Base-by-base conservation (phyloP, 2,113 vertebrate species). In the Nerophis lumbriciformis region DNA sequence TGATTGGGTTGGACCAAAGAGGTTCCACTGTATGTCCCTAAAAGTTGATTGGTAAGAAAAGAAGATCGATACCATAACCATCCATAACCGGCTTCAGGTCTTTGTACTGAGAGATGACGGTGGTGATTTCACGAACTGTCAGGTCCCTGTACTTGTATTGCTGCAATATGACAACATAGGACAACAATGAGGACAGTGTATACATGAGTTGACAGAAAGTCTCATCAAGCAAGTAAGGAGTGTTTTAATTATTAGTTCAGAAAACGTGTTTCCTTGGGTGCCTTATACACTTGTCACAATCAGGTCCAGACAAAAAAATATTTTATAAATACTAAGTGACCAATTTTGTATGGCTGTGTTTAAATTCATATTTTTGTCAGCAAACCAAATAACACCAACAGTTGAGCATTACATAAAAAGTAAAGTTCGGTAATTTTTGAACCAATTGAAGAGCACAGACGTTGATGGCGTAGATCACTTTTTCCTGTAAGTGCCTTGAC, bases 141-240 rank as follows among this genome's bases (percentile, higher is more conserved):
- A 99, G 78, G 80, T 99, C 97, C 90, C 93, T 94, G 70, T 99
- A 98, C 79, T 98, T 98, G 83, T 99, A 99, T 94, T 98, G 90
- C 87, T 94, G 82, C 76, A 85, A 3, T 83, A 87, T 65, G 77
- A 72, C 16, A 69, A 78, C 5, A 47, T 48, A 48, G 19, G 36
- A 16, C 10, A 5, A 54, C 2, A 53, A 12, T 47, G 21, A 11
- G n/a, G 51, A n/a, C 15, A 19, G 61, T 0, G 0, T 49, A 11
- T 38, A 15, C 53, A 3, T 21, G 45, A 36, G 45, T 19, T 42
- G 3, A 38, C 6, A 70, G 13, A 53, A 14, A 49, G 28, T 58
- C 28, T 38, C 5, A 12, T 60, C 21, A 4, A 11, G 1, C 21
- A 15, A 11, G 15, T 6, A 60, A 37, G 45, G 47, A 59, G 35